phyloP scores from a whole-genome alignment of 2,888 invertebrate species.

The Penaeus monodon region DNA sequence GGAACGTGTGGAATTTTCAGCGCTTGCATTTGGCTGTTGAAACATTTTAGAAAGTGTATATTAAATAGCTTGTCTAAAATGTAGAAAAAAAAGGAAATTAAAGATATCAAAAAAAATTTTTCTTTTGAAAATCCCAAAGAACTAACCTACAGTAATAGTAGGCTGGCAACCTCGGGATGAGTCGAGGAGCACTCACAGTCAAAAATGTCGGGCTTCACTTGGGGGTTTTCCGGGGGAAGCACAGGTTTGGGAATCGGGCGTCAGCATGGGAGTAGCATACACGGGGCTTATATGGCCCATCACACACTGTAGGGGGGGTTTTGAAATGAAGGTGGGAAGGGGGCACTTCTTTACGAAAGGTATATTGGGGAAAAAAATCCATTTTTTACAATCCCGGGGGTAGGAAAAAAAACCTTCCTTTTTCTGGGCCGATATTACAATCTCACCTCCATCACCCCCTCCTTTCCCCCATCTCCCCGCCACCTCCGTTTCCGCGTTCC shows the following conservation, averaged over 20 bases:
- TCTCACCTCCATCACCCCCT: constrained; percentile 12
- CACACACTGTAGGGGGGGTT: constrained; percentile 59
- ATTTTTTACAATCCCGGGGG: constrained; percentile 61
- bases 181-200: constrained; percentile 62
- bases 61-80: neutral
- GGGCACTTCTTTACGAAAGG: constrained; percentile 62
- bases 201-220: constrained; percentile 52
- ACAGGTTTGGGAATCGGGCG: constrained; percentile 36
- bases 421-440: constrained; percentile 37
- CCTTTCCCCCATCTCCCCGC: neutral
- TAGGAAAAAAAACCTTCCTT: constrained; percentile 60
- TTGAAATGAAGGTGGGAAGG: constrained; percentile 62
- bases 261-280: constrained; percentile 38
- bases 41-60: neutral
- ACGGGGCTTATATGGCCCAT: constrained; percentile 63
- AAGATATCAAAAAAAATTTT: neutral
- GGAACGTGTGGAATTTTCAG: constrained; percentile 62
- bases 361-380: constrained; percentile 33
- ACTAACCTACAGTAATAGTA: constrained; percentile 61
- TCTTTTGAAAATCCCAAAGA: neutral
- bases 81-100: neutral
- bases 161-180: constrained; percentile 59
- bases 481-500: constrained; percentile 9
- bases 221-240: constrained; percentile 25
- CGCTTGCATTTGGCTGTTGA: constrained; percentile 44